These are phyloP conservation scores for Rhagonycha lutea DNA, from an alignment of 2,888 invertebrate genomes.

Conservation along the genomic window DNA sequence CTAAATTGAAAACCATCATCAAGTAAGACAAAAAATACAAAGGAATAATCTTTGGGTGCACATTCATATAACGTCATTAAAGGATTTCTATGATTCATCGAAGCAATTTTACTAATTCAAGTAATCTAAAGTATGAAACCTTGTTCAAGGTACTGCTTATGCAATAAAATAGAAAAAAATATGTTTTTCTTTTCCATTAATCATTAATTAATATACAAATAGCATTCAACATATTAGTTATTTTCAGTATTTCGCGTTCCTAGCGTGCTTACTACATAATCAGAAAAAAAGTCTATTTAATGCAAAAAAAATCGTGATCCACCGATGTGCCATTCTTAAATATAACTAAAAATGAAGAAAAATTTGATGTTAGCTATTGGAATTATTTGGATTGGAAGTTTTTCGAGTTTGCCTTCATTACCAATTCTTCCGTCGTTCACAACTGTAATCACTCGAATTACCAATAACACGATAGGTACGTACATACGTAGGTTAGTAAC, in stretches of 20 bases:
- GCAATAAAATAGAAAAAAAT: background rate
- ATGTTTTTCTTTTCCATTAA: background rate
- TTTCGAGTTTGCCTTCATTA: background rate
- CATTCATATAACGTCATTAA: too few relatives aligned
- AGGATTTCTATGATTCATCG: background rate
- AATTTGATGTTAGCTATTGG: background rate
- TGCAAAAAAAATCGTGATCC: background rate
- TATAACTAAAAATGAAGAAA: background rate
- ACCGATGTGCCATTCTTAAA: background rate
- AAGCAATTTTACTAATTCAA: background rate
- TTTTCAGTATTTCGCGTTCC: background rate
- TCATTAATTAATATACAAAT: background rate
- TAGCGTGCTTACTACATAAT: background rate
- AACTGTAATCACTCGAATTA: slow-evolving; percentile 12
- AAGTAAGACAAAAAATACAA: too few relatives aligned
- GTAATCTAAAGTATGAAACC: background rate
- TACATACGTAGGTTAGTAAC: background rate
- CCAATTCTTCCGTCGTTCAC: slow-evolving; percentile 5
- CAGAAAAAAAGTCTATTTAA: background rate
- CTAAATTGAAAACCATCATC: too few relatives aligned
- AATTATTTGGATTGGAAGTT: slow-evolving; percentile 1
- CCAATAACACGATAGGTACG: slow-evolving; percentile 16
- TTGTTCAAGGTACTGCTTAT: background rate
- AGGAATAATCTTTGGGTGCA: too few relatives aligned
- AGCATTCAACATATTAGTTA: background rate